Base-by-base conservation (phyloP, 2,888 invertebrate genomes). In the Coleophora deauratella region DNA sequence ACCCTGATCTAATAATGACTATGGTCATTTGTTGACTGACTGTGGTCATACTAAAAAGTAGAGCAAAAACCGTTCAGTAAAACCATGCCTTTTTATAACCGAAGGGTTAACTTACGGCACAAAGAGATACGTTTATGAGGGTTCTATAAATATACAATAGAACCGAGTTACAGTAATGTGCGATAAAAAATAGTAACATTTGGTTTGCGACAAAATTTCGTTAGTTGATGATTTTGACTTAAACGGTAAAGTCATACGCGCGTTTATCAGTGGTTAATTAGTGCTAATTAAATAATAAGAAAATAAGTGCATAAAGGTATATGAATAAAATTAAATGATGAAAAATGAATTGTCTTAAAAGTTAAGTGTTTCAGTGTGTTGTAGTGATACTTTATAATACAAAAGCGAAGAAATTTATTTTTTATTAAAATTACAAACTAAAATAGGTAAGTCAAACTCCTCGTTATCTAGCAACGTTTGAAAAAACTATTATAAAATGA, bases 31-130 rank as follows among this genome's bases (percentile, higher is more conserved):
- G 79, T 84, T 80, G 67, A 54, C 56, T 63, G 65, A 73, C 71
- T 81, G 84, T 59, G 84, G 84, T 81, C 52, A 62, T 54, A 49
- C 46, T 64, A 77, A 82, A 81, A 84, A 82, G 50, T 77, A 53
- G 75, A 77, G 80, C 77, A 82, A 80, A 80, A 82, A 78, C 14
- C 57, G 30, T 53, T 50, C 55, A 61, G 63, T 65, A 65, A 72
- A 66, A 65, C 56, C 55, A 50, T 51, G 54, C 54, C 56, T 66
- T 72, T 63, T 64, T 61, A 59, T 54, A 51, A 35, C 47, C 47
- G 73, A 80, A 77, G 81, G 80, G 77, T 77, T 78, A 62, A 47
- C 44, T 47, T 56, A 71, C 66, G 69, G 66, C 66, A 57, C 55
- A 59, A 46, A 59, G 63, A 63, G 55, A 61, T 61, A 62, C 70